A percentile compares a stretch with the other conserved stretches of the same genome.
Evolutionary conservation across 2,797 vertebrate species (phyloP).

Genomic region (Sebastes steindachneri): DNA sequence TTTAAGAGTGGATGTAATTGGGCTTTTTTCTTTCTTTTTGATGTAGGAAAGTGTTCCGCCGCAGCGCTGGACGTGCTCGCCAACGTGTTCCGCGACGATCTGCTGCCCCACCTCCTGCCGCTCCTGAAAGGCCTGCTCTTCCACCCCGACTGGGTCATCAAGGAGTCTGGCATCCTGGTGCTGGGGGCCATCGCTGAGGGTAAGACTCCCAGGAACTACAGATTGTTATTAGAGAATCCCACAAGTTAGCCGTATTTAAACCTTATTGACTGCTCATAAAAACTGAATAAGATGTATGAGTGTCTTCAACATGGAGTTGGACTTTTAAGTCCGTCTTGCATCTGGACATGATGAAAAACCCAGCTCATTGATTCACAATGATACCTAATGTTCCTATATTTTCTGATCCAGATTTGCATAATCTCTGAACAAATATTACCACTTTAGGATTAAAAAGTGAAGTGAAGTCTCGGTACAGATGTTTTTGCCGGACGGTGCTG

Average conservation of each 20-base stretch:
- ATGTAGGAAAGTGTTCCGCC: conserved; percentile 92
- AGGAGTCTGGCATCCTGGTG: conserved; percentile 96
- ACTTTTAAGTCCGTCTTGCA: background rate
- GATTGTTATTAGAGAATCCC: background rate
- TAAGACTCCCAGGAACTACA: conserved; percentile 44
- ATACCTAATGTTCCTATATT: conserved; percentile 69
- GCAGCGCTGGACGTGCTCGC: conserved; percentile 93
- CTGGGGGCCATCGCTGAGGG: conserved; percentile 94
- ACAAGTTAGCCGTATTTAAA: background rate
- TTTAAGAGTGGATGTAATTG: background rate
- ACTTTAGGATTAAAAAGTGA: background rate
- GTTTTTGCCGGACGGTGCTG: background rate
- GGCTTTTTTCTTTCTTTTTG: background rate
- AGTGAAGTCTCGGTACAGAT: background rate
- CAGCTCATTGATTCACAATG: conserved; percentile 72
- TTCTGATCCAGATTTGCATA: conserved; percentile 64
- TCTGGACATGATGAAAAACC: conserved; percentile 75
- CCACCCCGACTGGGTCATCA: conserved; percentile 95
- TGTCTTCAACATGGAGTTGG: background rate
- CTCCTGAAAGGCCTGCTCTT: conserved; percentile 94
- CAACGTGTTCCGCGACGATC: conserved; percentile 94
- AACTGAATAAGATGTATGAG: background rate
- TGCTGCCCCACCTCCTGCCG: conserved; percentile 93
- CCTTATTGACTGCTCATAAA: background rate
- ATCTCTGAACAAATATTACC: background rate